Evolutionary conservation across 1,140 invertebrate genomes (phyloP).

Genomic region (Leptinotarsa undecemlineata): DNA sequence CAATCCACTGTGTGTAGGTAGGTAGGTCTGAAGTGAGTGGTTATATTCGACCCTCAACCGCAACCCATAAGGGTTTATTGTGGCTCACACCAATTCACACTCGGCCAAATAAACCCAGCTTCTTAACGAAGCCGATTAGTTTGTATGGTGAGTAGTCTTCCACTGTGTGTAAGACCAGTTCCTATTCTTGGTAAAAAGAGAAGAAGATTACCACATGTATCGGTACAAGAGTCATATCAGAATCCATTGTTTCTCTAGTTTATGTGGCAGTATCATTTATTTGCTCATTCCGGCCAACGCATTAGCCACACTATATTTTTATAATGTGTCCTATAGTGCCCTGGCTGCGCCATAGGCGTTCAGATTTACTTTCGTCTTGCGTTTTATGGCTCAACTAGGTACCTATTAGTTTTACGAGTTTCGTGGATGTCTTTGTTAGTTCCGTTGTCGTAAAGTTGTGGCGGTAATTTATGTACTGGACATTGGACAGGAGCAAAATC

Average conservation of each 20-base stretch:
- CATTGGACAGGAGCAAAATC: too few species aligned
- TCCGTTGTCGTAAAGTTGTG: neutral
- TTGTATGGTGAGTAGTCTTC: too few species aligned
- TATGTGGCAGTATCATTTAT: neutral
- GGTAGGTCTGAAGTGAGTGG: too few species aligned
- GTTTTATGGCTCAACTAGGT: neutral
- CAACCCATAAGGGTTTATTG: too few species aligned
- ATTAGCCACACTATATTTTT: neutral
- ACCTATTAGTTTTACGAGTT: constrained; percentile 4
- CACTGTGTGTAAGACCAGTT: neutral
- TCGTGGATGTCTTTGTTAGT: neutral
- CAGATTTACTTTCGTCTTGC: neutral
- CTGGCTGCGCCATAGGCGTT: constrained; percentile 1
- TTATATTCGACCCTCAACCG: too few species aligned
- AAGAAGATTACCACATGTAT: neutral
- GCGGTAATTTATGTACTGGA: neutral
- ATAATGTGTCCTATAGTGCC: neutral
- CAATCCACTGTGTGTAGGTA: neutral
- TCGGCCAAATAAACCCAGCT: too few species aligned
- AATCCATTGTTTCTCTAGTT: neutral
- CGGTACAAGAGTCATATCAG: neutral
- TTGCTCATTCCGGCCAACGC: neutral
- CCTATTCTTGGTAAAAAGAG: neutral
- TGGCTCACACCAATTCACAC: too few species aligned
- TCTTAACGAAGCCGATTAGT: too few species aligned